These are phyloP conservation scores for Philhelius pedissequus DNA, from an alignment of 2,888 invertebrate genomes.

Conservation along the genomic window DNA sequence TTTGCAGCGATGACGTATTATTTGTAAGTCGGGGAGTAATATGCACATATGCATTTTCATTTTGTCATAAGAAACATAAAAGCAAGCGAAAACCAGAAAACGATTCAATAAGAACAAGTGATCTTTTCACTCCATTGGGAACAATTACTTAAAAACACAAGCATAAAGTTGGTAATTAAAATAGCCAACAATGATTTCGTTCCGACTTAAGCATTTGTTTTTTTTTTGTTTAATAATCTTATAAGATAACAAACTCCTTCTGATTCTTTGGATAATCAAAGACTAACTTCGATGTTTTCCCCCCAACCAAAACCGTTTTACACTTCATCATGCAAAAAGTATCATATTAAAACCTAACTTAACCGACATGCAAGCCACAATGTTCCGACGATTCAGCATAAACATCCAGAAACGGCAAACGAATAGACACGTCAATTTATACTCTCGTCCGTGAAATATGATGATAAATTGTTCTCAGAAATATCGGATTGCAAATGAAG, in stretches of 20 bases:
- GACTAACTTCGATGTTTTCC: background rate
- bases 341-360: slow-evolving; percentile 26
- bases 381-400: slow-evolving; percentile 40
- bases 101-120: too few species aligned
- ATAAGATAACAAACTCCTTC: background rate
- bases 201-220: background rate
- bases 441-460: slow-evolving; percentile 56
- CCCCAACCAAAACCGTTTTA: background rate
- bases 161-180: background rate
- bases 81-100: too few species aligned
- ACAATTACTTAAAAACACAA: too few species aligned
- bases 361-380: slow-evolving; percentile 32
- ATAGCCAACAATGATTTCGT: background rate
- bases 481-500: slow-evolving; percentile 49
- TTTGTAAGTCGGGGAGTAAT: too few species aligned
- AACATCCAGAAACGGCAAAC: slow-evolving; percentile 20
- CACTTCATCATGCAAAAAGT: slow-evolving; percentile 11
- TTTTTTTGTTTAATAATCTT: background rate
- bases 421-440: slow-evolving; percentile 51
- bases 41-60: too few species aligned
- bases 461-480: slow-evolving; percentile 56
- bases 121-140: too few species aligned
- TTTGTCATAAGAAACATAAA: too few species aligned
- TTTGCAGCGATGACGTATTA: too few species aligned
- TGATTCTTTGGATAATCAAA: background rate